Conservation (phyloP, 2,797 vertebrate genomes). For the Neopelma chrysocephalum region DNA sequence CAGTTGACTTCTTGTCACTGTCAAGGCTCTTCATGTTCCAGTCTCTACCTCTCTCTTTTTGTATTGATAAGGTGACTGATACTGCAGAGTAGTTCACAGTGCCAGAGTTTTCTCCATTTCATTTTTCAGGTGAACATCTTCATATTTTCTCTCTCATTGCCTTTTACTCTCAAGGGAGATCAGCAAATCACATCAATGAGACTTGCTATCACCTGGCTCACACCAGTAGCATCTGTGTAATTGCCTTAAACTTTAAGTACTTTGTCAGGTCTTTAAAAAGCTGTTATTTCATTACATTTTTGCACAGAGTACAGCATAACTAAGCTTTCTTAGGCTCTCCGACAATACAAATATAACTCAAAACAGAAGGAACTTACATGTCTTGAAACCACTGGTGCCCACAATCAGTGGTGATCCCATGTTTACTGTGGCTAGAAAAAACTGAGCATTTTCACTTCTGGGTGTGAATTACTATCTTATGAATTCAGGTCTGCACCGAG, state of each 20-base stretch:
- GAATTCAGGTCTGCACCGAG: not conserved
- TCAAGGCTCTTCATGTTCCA: not conserved
- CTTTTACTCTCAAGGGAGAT: not conserved
- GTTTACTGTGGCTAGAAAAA: not conserved
- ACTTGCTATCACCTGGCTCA: not conserved
- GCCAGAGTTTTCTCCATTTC: not conserved
- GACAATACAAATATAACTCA: not conserved
- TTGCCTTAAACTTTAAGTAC: not conserved
- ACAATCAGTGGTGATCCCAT: not conserved
- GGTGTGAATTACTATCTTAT: not conserved
- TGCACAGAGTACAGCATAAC: rapidly evolving
- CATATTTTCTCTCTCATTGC: not conserved
- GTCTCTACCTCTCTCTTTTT: not conserved
- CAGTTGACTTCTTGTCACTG: not conserved
- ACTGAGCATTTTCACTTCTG: not conserved
- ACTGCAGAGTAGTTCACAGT: not conserved
- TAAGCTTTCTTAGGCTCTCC: not conserved
- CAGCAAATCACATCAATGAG: not conserved
- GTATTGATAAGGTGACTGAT: rapidly evolving
- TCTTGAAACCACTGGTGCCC: not conserved
- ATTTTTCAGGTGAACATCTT: not conserved
- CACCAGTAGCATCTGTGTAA: not conserved
- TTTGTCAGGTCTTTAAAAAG: not conserved
- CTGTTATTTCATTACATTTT: not conserved
- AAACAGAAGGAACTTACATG: not conserved